Evolutionary conservation across 2,113 vertebrate species (phyloP), one percentile per base, ranked within the genome.

Genomic region (Malurus cyaneus): DNA sequence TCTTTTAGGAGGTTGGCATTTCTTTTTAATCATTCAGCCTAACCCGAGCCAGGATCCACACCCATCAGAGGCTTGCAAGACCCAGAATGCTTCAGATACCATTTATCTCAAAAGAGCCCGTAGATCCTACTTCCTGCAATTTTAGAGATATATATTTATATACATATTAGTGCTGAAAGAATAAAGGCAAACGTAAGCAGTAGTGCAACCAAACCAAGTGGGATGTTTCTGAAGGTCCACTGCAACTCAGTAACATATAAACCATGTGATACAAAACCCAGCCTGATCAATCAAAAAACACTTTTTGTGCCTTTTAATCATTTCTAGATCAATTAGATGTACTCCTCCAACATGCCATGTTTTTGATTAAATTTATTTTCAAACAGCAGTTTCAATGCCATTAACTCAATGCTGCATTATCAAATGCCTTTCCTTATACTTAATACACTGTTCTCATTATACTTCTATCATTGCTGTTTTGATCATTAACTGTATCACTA

Each of bases 401-500:
- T 77, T 92, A 90, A 88, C 82, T 31, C 39, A 88, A 65, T 0
- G 5, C 59, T 50, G 39, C 29, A 52, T 80, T 49, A 85, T 31
- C 41, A 89, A 73, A 92, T 24, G 46, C 21, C 74, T 92, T 93
- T 93, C 66, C 67, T 82, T 83, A 94, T 94, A 82, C 29, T 85
- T 94, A 89, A 92, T 70, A 79, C 56, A 60, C n/a, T 80, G 93
- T 66, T 90, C 82, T 66, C 80, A 89, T 96, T 96, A 70, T 83
- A 87, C 36, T 56, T 88, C 50, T 80, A n/a, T 61, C 64, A 82
- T 67, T 64, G n/a, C 59, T 79, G 94, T 96, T 96, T 95, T 96
- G 95, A 92, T 95, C 88, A 62, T 92, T 96, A 94, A 92, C 96
- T 94, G 79, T 93, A 91, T 93, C 86, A 94, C 91, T 87, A 82